phyloP scores from a whole-genome alignment of 2,113 vertebrate species.

The Oriolus oriolus region DNA sequence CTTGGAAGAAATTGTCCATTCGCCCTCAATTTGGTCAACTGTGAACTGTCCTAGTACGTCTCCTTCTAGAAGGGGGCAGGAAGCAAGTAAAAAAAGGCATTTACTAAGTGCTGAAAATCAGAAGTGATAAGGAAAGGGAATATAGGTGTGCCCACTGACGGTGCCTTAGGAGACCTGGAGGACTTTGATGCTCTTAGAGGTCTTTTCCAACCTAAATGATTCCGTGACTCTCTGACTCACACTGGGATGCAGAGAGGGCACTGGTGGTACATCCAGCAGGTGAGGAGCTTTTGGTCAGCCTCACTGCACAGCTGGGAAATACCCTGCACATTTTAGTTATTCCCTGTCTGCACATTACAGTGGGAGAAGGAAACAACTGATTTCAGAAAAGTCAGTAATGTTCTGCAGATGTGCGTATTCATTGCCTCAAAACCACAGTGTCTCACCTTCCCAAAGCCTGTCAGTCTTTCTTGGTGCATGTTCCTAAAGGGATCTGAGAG shows the following conservation, averaged over 20 bases:
- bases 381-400: neutral
- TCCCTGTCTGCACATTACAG: neutral
- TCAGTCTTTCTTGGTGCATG: neutral
- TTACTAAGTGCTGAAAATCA: neutral
- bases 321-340: neutral
- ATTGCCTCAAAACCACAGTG: neutral
- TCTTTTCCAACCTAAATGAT: neutral
- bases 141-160: fast-evolving
- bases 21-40: slow-evolving; percentile 77
- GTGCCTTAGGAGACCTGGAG: neutral
- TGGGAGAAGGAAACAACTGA: neutral
- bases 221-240: neutral
- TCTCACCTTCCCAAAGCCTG: neutral
- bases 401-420: neutral
- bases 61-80: slow-evolving; percentile 76
- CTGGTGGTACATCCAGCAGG: neutral
- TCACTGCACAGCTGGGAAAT: neutral
- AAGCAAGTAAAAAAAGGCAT: neutral
- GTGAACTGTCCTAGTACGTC: slow-evolving; percentile 86
- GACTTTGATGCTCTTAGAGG: neutral
- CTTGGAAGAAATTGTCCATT: slow-evolving; percentile 86
- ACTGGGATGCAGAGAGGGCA: neutral
- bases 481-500: neutral
- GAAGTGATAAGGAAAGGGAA: neutral
- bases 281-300: neutral